Base-by-base conservation (phyloP, 2,888 invertebrate genomes). In the Dicyrtoma fusca region DNA sequence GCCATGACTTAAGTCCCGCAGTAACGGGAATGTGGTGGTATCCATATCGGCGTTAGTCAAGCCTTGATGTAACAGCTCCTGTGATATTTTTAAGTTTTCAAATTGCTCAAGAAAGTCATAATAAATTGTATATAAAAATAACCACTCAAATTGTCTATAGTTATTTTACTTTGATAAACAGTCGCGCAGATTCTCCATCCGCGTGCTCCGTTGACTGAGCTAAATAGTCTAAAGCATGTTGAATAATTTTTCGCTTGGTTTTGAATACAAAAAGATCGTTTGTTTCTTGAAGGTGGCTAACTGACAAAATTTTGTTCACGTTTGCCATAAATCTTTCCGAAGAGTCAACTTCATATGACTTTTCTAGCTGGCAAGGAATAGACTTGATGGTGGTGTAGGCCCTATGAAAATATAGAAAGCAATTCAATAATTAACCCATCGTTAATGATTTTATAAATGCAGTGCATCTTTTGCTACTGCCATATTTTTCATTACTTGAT, bases 141-240 rank as follows among this genome's bases (percentile, higher is more conserved):
- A 34, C 4, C 8, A 34, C 4, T 5, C 34, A 3, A 17, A 4
- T 17, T 21, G 57, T 21, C 8, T 34, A 5, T 34, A 8, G 34
- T 34, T 34, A 34, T 34, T 8, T 34, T 59, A 70, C 70, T 62
- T 70, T 70, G 1, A 70, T 4, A 19, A 70, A 70, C n/a, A 62
- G 14, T 51, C 70, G 26, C 1, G 51, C 19, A 26, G 62, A 62
- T 11, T 25, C 45, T 26, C 44, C 49, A 62, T 70, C 70, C 10
- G 49, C 51, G 42, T 23, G 17, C 1, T 34, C 61, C 23, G 34
- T 19, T 11, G 21, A 53, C 6, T 62, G 25, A 63, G 51, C 26
- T 21, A 62, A 34, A 51, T 62, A 70, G 14, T 70, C 62, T 11
- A 69, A n/a, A 3, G 57, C 21, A n/a, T 59, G n/a, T 5, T 25